Evolutionary conservation across 2,113 vertebrate species (phyloP).

Genomic region (Rissa tridactyla): DNA sequence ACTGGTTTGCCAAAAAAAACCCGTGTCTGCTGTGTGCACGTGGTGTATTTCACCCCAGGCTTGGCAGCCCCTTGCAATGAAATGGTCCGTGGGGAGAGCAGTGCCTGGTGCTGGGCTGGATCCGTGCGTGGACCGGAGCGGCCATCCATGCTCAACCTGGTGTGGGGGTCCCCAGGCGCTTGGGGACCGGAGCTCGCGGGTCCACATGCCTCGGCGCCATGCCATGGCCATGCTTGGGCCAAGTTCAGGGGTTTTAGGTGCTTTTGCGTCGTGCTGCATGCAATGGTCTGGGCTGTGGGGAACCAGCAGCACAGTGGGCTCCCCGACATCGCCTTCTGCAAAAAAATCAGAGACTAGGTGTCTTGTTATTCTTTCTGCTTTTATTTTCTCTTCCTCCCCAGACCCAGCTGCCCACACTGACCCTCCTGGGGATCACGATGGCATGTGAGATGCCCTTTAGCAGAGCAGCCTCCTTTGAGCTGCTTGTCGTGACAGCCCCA

Average conservation of each 20-base stretch:
- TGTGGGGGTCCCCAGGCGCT: neutral
- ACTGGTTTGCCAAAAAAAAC: neutral
- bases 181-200: neutral
- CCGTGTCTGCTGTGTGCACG: neutral
- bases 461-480: neutral
- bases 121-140: neutral
- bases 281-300: neutral
- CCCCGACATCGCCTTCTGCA: neutral
- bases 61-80: neutral
- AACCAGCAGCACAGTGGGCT: neutral
- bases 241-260: neutral
- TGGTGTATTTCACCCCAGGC: neutral
- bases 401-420: neutral
- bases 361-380: neutral
- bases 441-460: neutral
- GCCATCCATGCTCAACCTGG: no score
- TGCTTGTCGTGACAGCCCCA: neutral
- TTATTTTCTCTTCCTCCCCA: neutral
- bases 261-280: neutral
- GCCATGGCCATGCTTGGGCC: neutral
- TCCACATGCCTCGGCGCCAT: neutral
- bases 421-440: neutral
- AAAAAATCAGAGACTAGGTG: neutral
- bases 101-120: neutral
- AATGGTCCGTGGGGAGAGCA: accelerated